phyloP scores from a whole-genome alignment of 2,888 invertebrate species.

The Spisula solida region DNA sequence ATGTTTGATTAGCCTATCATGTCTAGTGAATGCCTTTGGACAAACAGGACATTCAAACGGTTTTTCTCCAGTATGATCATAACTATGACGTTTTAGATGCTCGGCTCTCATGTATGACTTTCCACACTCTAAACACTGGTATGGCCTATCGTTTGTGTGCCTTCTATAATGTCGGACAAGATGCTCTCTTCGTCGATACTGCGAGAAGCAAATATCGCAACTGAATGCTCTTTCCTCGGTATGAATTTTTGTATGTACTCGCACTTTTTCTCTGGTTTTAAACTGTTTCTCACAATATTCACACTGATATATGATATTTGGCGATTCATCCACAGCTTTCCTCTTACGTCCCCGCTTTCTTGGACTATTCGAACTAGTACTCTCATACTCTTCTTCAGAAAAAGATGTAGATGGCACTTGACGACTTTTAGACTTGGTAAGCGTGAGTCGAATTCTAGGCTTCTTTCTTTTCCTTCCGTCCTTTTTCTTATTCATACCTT shows the following conservation, averaged over 20 bases:
- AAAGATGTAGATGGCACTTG: constrained; percentile 29
- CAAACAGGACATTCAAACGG: constrained; percentile 74
- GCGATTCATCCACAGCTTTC: constrained; percentile 41
- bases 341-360: constrained; percentile 57
- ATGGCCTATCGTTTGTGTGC: constrained; percentile 72
- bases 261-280: constrained; percentile 66
- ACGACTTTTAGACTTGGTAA: constrained; percentile 63
- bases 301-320: constrained; percentile 70
- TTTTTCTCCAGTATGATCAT: constrained; percentile 73
- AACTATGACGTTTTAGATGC: constrained; percentile 76
- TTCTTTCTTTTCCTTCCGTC: constrained; percentile 65
- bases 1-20: constrained; percentile 76
- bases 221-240: constrained; percentile 70
- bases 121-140: constrained; percentile 70
- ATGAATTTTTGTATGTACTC: constrained; percentile 68
- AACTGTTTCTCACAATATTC: constrained; percentile 73
- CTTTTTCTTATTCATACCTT: constrained; percentile 66
- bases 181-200: constrained; percentile 73
- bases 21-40: constrained; percentile 70
- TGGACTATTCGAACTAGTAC: constrained; percentile 37
- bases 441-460: constrained; percentile 67
- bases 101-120: constrained; percentile 74
- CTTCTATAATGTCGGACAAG: constrained; percentile 72
- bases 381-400: constrained; percentile 62
- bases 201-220: constrained; percentile 73